Evolutionary conservation across 30 jellyfish, hydroid and myxozoan species (phyloP).

Genomic region (Turritopsis dohrnii): DNA sequence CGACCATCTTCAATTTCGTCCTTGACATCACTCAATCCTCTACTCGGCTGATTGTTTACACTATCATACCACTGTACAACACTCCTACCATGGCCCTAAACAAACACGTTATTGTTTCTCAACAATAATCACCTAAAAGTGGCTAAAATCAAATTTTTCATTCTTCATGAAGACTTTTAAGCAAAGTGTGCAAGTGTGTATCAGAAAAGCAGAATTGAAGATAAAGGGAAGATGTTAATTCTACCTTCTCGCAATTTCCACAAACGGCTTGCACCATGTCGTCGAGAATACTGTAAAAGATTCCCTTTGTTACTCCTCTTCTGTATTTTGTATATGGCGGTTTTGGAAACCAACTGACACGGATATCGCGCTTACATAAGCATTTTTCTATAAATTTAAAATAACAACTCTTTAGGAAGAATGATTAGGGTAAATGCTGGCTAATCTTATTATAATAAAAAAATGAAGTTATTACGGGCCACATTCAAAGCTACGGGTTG

Average conservation of each 20-base stretch:
- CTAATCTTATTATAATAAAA: too few relatives aligned
- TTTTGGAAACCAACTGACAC: constrained; percentile 54
- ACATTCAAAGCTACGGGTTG: not conserved
- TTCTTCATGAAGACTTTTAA: too few relatives aligned
- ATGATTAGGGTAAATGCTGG: not conserved
- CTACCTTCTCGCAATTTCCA: constrained; percentile 57
- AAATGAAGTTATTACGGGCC: not conserved
- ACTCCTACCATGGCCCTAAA: constrained; percentile 73
- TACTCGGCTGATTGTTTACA: not conserved
- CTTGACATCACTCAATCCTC: constrained; percentile 29
- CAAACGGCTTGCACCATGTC: constrained; percentile 60
- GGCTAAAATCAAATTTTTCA: too few relatives aligned
- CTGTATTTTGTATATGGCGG: constrained; percentile 66
- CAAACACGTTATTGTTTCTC: not conserved
- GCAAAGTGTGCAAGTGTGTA: too few relatives aligned
- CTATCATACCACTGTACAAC: constrained; percentile 48
- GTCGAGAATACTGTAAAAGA: constrained; percentile 42
- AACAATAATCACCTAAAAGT: too few relatives aligned
- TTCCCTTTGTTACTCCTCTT: constrained; percentile 30
- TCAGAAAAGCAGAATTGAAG: too few relatives aligned
- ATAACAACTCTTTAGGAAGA: not conserved
- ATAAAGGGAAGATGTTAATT: too few relatives aligned
- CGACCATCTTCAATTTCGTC: constrained; percentile 17
- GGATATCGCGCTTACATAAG: constrained; percentile 52
- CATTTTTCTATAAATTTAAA: constrained; percentile 45